Evolutionary conservation across 1,140 invertebrate species (phyloP).

Genomic region (Drosophila quadrilineata): DNA sequence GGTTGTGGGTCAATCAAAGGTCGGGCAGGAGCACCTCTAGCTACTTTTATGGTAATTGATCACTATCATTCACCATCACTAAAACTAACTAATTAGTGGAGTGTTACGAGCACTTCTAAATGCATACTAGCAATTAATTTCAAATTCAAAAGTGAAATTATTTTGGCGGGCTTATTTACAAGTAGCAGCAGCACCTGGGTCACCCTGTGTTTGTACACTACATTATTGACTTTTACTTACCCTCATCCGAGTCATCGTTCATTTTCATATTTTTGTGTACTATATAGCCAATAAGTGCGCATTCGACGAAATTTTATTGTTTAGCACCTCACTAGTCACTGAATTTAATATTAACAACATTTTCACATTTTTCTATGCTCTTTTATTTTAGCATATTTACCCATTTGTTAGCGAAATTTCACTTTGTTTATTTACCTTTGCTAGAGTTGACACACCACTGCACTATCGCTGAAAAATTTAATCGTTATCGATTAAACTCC

Average conservation of each 20-base stretch:
- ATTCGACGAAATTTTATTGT: not conserved
- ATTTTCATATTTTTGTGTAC: slow-evolving; percentile 28
- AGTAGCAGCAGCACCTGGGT: not conserved
- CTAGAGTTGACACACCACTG: slow-evolving; percentile 63
- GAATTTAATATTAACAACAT: not conserved
- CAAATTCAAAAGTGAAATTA: slow-evolving; percentile 22
- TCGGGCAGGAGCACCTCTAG: slow-evolving; percentile 2
- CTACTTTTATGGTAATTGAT: not conserved
- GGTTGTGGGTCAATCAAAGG: slow-evolving; percentile 14
- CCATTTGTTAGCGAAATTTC: slow-evolving; percentile 29
- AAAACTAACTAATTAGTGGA: too few species aligned
- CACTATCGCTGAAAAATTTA: slow-evolving; percentile 13
- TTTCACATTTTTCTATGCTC: slow-evolving; percentile 13
- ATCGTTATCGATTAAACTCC: not conserved
- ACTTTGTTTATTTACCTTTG: slow-evolving; percentile 65
- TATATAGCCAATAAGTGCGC: not conserved
- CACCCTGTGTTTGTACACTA: slow-evolving; percentile 25
- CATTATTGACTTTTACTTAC: slow-evolving; percentile 43
- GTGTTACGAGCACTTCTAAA: not conserved
- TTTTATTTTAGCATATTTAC: slow-evolving; percentile 2
- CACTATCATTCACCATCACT: too few species aligned
- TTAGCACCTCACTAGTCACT: not conserved
- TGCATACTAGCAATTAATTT: not conserved
- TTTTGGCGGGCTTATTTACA: slow-evolving; percentile 9
- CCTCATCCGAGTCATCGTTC: slow-evolving; percentile 65